Evolutionary conservation across 2,888 invertebrate species (phyloP), one percentile per base, ranked within the genome.

Genomic region (Augiades crinisus): DNA sequence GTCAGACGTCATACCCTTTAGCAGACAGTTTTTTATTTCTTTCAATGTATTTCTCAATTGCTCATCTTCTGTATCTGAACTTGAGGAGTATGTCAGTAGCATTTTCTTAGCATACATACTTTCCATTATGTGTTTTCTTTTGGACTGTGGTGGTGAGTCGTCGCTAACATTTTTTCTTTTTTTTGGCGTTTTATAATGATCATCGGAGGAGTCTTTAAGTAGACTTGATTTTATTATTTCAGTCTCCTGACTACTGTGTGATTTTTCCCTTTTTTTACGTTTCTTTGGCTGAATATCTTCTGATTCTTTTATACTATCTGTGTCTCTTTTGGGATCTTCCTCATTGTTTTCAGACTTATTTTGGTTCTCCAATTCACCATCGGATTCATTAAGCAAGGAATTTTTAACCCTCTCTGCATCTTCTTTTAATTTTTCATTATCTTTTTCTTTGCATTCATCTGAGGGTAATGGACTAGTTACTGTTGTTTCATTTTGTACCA

Each of bases 51-150:
- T 63, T 55, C 54, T 68, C 12, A 78, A 57, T 45, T 72, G 59
- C 54, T 83, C 79, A 70, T 83, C 81, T 47, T 81, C 83, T 36
- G 77, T 74, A 36, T 84, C 88, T 4, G 88, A 87, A 62, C 82
- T 81, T 19, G 83, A 81, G 30, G 81, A 80, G 59, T 79, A 72
- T 27, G 66, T 65, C 3, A 85, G 58, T 7, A 83, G 64, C 69
- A 70, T 79, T 68, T 75, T 78, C 57, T 82, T 88, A 14, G 81
- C 84, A 61, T 79, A 64, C 61, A 78, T 75, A 60, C 74, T 79
- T 64, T 82, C 77, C 65, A 71, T 78, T 1, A 75, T 72, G 53
- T 64, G 62, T 61, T 78, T 82, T 55, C 72, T 67, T 63, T 72
- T 77, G 13, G 65, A 71, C 41, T 64, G 67, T 59, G 59, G 64